A percentile compares a stretch with the other conserved stretches of the same genome.
Evolutionary conservation across 2,797 vertebrate genomes (phyloP).

Genomic region (Lerista edwardsae): DNA sequence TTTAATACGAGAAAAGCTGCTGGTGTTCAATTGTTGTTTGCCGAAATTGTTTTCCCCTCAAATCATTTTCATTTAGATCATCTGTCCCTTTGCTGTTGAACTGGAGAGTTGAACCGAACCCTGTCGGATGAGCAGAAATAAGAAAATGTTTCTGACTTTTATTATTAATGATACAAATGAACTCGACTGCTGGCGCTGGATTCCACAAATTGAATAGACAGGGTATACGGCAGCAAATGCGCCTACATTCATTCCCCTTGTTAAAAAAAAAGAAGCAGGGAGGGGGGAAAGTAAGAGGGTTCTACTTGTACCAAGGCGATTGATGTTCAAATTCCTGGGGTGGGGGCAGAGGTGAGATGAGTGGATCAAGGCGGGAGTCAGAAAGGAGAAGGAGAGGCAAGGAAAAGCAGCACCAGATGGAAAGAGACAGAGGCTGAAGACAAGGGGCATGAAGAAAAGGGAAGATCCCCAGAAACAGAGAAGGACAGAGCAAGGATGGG

Average conservation of each 20-base stretch:
- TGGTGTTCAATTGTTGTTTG: constrained; percentile 54
- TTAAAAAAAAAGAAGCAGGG: too few relatives aligned
- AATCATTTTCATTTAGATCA: constrained; percentile 32
- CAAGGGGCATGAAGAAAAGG: too few relatives aligned
- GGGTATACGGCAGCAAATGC: not conserved
- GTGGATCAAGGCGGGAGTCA: too few relatives aligned
- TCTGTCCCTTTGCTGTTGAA: constrained; percentile 32
- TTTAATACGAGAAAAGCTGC: constrained; percentile 66
- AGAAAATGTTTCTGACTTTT: constrained; percentile 2
- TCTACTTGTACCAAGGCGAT: not conserved
- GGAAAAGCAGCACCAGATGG: too few relatives aligned
- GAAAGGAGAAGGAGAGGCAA: too few relatives aligned
- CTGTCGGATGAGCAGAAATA: constrained; percentile 18
- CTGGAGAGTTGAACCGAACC: constrained; percentile 22
- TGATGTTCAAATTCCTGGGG: not conserved
- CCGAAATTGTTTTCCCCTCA: constrained; percentile 45
- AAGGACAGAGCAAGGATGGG: too few relatives aligned
- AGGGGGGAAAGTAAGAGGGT: too few relatives aligned
- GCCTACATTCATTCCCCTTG: not conserved
- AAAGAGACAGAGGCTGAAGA: too few relatives aligned
- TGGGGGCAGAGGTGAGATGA: too few relatives aligned
- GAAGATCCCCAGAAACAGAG: too few relatives aligned
- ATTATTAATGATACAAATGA: constrained; percentile 1
- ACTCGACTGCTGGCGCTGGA: constrained; percentile 16
- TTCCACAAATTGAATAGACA: not conserved